Evolutionary conservation across 2,888 invertebrate genomes (phyloP).

Genomic region (Eudasyphora cyanicolor): DNA sequence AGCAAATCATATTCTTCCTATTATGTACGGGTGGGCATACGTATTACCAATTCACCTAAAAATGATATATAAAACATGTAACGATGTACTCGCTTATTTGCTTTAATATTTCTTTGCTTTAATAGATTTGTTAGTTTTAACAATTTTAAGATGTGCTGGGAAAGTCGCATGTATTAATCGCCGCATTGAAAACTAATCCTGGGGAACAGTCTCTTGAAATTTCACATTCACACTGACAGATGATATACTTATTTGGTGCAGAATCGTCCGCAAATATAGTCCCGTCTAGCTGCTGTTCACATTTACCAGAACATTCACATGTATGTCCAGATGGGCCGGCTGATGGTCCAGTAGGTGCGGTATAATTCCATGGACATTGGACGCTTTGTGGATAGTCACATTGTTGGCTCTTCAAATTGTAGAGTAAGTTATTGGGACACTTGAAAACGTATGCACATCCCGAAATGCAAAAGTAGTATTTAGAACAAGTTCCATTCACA

Average conservation of each 20-base stretch:
- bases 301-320: constrained; percentile 9
- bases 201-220: constrained; percentile 49
- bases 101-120: too few species aligned
- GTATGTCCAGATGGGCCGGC: constrained; percentile 71
- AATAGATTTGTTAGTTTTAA: too few species aligned
- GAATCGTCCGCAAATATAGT: not conserved
- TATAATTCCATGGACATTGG: constrained; percentile 63
- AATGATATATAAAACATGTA: too few species aligned
- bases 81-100: too few species aligned
- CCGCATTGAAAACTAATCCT: constrained; percentile 54
- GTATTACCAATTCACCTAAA: too few species aligned
- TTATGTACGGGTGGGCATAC: too few species aligned
- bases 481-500: constrained; percentile 47
- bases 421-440: constrained; percentile 72
- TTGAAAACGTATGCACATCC: constrained; percentile 60
- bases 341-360: constrained; percentile 68
- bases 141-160: too few species aligned
- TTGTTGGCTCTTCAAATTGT: constrained; percentile 39
- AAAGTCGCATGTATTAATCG: too few species aligned
- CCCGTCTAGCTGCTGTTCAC: constrained; percentile 25
- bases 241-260: not conserved
- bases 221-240: constrained; percentile 52
- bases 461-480: constrained; percentile 65
- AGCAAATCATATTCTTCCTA: too few species aligned
- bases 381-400: constrained; percentile 71